Evolutionary conservation across 2,113 vertebrate species (phyloP), one percentile per base, ranked within the genome.

Genomic region (Zosterops pallidus): DNA sequence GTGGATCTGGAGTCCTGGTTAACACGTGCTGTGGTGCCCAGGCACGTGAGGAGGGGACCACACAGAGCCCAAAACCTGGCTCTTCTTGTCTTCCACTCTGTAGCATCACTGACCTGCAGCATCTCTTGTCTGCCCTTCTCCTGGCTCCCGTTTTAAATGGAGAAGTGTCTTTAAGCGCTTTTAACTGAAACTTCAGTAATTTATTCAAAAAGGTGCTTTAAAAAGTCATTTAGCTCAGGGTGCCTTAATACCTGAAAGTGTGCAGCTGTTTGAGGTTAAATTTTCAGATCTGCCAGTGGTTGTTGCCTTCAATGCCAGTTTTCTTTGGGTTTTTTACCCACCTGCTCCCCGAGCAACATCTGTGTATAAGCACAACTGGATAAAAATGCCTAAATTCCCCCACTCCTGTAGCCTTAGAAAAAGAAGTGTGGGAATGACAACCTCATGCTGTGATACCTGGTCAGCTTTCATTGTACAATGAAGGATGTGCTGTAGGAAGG

Each of bases 131-230:
- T 93, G 75, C 80, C 21, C 1, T 86, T 70, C 87, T 95, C 50
- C 75, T 92, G 82, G 74, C 68, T 93, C 79, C 68, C 49, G 1
- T 50, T 91, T 70, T 47, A 77, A 59, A 53, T 35, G 55, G 62
- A 81, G 77, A 92, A 55, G 39, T 7, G 8, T 87, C 88, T 62
- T 91, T 90, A 90, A 93, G 72, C 96, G 72, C 95, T 96, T 93
- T 78, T 84, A 46, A 93, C 83, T 94, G 94, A 25, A 94, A 65
- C 57, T 57, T 60, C 46, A 90, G 4, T 84, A 42, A 84, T 63
- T 70, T 75, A 22, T 87, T 71, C 81, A 19, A 92, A 90, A 89
- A 35, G 90, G 88, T 97, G 95, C 95, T 97, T 93, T 93, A 60
- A 86, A 88, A 95, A 47, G 3, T 89, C 49, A 12, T 17, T 11